Evolutionary conservation across 1,140 invertebrate genomes (phyloP), one percentile per base, ranked within the genome.

Genomic region (Caenorhabditis brenneri): DNA sequence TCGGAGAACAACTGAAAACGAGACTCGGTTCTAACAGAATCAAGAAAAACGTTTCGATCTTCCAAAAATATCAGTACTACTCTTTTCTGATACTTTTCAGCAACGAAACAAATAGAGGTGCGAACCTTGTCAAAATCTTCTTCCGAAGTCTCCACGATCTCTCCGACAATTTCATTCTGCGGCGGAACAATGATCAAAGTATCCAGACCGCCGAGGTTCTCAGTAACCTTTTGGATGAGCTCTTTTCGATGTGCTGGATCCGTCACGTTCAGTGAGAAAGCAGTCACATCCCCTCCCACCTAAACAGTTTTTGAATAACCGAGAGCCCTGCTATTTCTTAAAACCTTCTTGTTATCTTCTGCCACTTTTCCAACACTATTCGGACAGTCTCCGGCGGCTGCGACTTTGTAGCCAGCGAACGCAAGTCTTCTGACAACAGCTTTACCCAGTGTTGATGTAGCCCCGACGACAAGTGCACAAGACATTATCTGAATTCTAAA

Each of bases 171-270:
- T 10, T 49, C 33, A 42, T 83, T 83, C 29, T 51, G 33, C 22
- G 55, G 82, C 46, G 82, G 82, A 65, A 83, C 82, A 12, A 83
- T 48, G 9, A 83, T 27, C 3, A 83, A 10, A 24, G 65, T 48
- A 29, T 83, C 82, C 42, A 83, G 19, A 79, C 82, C 82, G 16
- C 69, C 82, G 15, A 83, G 12, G 22, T 83, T 65, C n/a, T 80
- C 79, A 39, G 31, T 5, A 0, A 79, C 82, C 22, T 69, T 58
- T 19, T 19, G 29, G 9, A 83, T 58, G 24, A 83, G 82, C 27
- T 83, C 82, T 29, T 83, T 83, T 19, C 82, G 83, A 39, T 83
- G 60, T 22, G 36, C 53, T 16, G 60, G 36, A 49, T 51, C 39
- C 0, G 69, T 16, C 10, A 83, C 24, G 42, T 83, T 31, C 10